These are phyloP conservation scores for Chlorocebus sabaeus DNA, from an alignment of 2,113 vertebrate genomes.

Conservation along the genomic window DNA sequence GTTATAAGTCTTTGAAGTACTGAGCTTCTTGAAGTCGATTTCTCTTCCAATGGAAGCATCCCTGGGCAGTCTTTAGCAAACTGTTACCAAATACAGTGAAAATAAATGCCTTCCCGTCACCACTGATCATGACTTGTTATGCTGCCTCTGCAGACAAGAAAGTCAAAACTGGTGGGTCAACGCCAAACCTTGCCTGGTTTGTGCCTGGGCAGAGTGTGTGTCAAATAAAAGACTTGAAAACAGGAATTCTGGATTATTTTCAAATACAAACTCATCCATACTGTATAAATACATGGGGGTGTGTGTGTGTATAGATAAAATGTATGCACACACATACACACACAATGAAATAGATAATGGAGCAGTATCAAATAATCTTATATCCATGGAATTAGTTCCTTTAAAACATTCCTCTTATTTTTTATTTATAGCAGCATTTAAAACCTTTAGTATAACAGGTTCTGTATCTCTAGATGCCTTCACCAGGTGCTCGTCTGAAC, in stretches of 20 bases:
- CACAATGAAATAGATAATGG: neutral
- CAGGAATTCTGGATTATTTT: neutral
- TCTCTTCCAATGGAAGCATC: slow-evolving; percentile 31
- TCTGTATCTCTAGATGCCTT: neutral
- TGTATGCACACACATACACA: neutral
- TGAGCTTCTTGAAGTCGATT: neutral
- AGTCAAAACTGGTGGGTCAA: neutral
- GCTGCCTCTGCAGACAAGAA: neutral
- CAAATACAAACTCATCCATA: neutral
- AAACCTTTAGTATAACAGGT: slow-evolving; percentile 31
- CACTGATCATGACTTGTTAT: neutral
- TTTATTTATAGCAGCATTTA: slow-evolving; percentile 27
- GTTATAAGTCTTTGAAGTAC: slow-evolving; percentile 30
- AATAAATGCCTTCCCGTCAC: slow-evolving; percentile 41
- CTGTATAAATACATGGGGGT: neutral
- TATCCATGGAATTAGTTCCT: neutral
- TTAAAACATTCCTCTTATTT: neutral
- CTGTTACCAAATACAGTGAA: slow-evolving; percentile 42
- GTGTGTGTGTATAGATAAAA: neutral
- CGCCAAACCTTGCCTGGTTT: neutral
- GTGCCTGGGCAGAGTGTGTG: neutral
- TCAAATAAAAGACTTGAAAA: neutral
- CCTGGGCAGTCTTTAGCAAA: slow-evolving; percentile 29
- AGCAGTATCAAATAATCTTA: neutral
- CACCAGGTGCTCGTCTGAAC: slow-evolving; percentile 16